Evolutionary conservation across 2,888 invertebrate species (phyloP).

Genomic region (Nemotelus nigrinus): DNA sequence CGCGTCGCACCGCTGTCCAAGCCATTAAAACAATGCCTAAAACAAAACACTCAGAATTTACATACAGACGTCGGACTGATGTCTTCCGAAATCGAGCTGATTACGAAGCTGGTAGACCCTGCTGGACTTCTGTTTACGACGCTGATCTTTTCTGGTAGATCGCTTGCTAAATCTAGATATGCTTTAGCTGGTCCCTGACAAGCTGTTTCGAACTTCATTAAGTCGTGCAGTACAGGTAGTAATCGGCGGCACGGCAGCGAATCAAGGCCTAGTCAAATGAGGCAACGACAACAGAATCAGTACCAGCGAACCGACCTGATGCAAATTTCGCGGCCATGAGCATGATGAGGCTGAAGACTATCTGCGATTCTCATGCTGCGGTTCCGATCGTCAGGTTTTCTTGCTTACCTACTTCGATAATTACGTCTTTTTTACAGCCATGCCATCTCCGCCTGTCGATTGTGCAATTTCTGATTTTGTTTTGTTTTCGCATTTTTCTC

Average conservation of each 20-base stretch:
- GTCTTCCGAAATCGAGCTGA: constrained; percentile 42
- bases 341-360: constrained; percentile 38
- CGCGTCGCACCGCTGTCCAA: neutral
- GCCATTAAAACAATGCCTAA: constrained; percentile 48
- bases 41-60: constrained; percentile 9
- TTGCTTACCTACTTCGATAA: constrained; percentile 17
- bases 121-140: constrained; percentile 40
- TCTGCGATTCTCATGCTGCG: neutral
- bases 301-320: neutral
- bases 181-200: too few species aligned
- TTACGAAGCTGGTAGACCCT: constrained; percentile 35
- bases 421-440: constrained; percentile 10
- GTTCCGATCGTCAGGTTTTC: constrained; percentile 28
- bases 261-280: constrained; percentile 23
- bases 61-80: neutral
- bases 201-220: neutral
- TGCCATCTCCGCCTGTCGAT: constrained; percentile 5
- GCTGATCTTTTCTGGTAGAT: constrained; percentile 16
- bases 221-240: constrained; percentile 23
- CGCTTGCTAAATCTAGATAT: too few species aligned
- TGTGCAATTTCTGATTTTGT: constrained; percentile 34
- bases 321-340: constrained; percentile 35
- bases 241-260: constrained; percentile 12
- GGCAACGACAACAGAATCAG: neutral
- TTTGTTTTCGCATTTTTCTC: constrained; percentile 27